A percentile compares a stretch with the other conserved stretches of the same genome.
phyloP scores from a whole-genome alignment of 2,888 invertebrate genomes.

The Apantesis nais region DNA sequence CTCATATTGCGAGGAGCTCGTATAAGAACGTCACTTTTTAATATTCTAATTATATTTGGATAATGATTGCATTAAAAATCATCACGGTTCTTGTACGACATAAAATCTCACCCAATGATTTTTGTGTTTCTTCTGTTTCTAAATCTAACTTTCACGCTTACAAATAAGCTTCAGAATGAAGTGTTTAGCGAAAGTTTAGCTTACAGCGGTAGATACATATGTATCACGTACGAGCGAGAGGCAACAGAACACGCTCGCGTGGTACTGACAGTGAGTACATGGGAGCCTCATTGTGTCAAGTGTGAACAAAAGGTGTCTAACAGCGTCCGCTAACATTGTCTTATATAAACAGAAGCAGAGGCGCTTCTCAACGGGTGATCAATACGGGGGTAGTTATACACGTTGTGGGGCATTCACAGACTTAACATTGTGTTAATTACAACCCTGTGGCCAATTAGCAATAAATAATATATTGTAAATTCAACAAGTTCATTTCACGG shows the following conservation, averaged over 20 bases:
- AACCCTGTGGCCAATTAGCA: conserved; percentile 49
- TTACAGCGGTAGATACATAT: conserved; percentile 38
- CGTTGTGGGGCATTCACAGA: conserved; percentile 47
- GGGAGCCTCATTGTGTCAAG: conserved; percentile 58
- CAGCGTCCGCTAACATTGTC: conserved; percentile 37
- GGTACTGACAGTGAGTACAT: conserved; percentile 18
- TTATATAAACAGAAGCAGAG: conserved; percentile 37
- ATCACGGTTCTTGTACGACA: conserved; percentile 35
- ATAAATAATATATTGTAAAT: conserved; percentile 48
- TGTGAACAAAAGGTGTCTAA: conserved; percentile 40
- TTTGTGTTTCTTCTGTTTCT: conserved; percentile 57
- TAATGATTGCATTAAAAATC: conserved; percentile 12
- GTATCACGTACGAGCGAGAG: conserved; percentile 23
- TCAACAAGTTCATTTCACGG: conserved; percentile 42
- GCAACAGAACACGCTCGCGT: conserved; percentile 16
- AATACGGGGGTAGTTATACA: conserved; percentile 31
- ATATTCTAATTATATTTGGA: conserved; percentile 10
- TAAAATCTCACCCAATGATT: conserved; percentile 48
- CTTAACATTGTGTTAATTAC: conserved; percentile 43
- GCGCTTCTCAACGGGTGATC: conserved; percentile 26
- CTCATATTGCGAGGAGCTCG: conserved; percentile 41
- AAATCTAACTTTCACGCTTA: conserved; percentile 63
- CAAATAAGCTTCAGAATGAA: conserved; percentile 50
- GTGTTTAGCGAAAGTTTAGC: conserved; percentile 46
- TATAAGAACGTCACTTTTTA: conserved; percentile 29